Conservation (phyloP, 92 coral and sea anemone species). For the Zoanthus solanderi region DNA sequence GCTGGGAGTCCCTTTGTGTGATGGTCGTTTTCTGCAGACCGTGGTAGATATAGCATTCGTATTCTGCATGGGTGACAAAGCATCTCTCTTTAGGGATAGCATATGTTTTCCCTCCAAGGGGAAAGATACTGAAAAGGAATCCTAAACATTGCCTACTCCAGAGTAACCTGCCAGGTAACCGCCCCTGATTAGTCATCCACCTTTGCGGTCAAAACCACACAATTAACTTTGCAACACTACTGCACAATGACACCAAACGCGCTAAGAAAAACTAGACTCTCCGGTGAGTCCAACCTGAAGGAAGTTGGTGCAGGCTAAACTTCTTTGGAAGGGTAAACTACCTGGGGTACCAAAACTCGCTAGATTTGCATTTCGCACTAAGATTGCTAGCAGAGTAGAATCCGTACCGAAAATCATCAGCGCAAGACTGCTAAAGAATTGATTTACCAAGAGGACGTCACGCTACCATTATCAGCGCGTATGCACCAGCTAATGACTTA, state of each 20-base stretch:
- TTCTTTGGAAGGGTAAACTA: neutral
- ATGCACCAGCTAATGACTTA: constrained; percentile 25
- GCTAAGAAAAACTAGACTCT: too few relatives aligned
- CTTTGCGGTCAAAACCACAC: too few relatives aligned
- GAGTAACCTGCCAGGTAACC: constrained; percentile 4
- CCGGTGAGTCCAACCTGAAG: neutral
- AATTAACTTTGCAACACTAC: constrained; percentile 18
- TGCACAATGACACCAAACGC: constrained; percentile 1
- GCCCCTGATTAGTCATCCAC: neutral
- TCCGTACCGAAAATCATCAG: constrained; percentile 27
- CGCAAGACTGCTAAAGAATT: constrained; percentile 14
- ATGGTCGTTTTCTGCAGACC: neutral
- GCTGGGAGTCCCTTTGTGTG: constrained; percentile 9
- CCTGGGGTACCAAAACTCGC: neutral
- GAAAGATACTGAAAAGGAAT: constrained; percentile 10
- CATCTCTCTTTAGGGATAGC: constrained; percentile 17
- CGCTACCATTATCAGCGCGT: constrained; percentile 33
- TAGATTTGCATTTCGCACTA: neutral
- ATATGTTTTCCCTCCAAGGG: neutral
- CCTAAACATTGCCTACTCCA: constrained; percentile 12
- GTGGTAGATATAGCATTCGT: neutral
- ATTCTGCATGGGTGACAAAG: neutral
- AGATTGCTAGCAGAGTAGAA: neutral
- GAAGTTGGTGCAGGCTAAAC: neutral
- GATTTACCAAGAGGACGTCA: neutral